Percentiles rank a stretch among this genome's conserved stretches.
phyloP scores from a whole-genome alignment of 2,888 invertebrate genomes.

The Metalampra italica region DNA sequence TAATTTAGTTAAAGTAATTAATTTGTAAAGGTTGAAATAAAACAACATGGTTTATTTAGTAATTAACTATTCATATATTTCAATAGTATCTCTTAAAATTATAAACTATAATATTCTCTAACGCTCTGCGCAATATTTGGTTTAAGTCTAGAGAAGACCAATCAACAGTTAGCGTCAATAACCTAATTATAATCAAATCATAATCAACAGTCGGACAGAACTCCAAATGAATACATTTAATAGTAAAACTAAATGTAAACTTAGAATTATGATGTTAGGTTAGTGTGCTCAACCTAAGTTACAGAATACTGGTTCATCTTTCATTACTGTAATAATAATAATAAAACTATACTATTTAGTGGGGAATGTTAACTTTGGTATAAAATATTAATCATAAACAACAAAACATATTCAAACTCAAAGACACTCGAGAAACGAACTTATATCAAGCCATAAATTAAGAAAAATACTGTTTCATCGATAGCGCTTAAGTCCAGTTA shows the following conservation, averaged over 20 bases:
- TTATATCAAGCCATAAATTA: slow-evolving; percentile 75
- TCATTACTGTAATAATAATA: slow-evolving; percentile 25
- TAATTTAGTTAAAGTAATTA: no score
- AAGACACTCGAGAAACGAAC: slow-evolving; percentile 67
- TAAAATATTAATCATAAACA: slow-evolving; percentile 78
- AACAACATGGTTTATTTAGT: slow-evolving; percentile 50
- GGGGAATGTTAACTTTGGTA: slow-evolving; percentile 88
- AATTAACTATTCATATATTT: slow-evolving; percentile 76
- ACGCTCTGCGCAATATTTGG: slow-evolving; percentile 77
- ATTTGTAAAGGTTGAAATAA: slow-evolving; percentile 24
- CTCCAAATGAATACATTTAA: slow-evolving; percentile 66
- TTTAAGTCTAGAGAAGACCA: slow-evolving; percentile 73
- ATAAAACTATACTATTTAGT: slow-evolving; percentile 72
- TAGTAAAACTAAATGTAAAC: slow-evolving; percentile 59
- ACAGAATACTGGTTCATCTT: slow-evolving; percentile 48
- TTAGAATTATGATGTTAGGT: slow-evolving; percentile 56
- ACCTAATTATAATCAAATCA: slow-evolving; percentile 15
- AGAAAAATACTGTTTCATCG: slow-evolving; percentile 72
- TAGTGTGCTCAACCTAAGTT: slow-evolving; percentile 48
- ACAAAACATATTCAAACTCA: slow-evolving; percentile 73
- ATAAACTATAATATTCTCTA: slow-evolving; percentile 68
- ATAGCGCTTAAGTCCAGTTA: slow-evolving; percentile 60
- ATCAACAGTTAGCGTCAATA: slow-evolving; percentile 47
- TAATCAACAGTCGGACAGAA: slow-evolving; percentile 66
- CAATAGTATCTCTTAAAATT: slow-evolving; percentile 75